Evolutionary conservation across 2,888 invertebrate species (phyloP).

Genomic region (Platycheirus rosarum): DNA sequence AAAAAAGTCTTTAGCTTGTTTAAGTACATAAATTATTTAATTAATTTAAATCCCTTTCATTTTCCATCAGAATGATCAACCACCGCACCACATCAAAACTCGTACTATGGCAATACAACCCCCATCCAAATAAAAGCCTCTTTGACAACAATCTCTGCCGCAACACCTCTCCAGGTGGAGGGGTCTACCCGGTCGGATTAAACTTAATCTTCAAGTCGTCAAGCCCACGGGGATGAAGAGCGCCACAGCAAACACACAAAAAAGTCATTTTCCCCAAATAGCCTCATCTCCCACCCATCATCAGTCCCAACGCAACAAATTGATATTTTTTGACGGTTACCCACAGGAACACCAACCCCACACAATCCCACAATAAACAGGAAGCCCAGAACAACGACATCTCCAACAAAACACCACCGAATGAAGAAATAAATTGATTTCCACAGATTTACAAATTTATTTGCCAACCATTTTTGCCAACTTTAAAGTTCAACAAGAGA

Average conservation of each 20-base stretch:
- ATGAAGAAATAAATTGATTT: constrained; percentile 73
- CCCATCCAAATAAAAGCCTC: constrained; percentile 1
- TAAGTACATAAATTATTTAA: constrained; percentile 50
- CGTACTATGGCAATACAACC: not conserved
- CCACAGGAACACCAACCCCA: constrained; percentile 25
- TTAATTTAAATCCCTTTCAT: constrained; percentile 55
- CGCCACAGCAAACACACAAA: not conserved
- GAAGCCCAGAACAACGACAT: constrained; percentile 36
- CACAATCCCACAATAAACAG: not conserved
- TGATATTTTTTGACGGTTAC: constrained; percentile 62
- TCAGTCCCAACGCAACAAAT: constrained; percentile 49
- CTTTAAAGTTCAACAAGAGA: constrained; percentile 37
- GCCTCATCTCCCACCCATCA: constrained; percentile 30
- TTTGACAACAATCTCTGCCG: constrained; percentile 42
- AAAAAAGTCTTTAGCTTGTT: constrained; percentile 14
- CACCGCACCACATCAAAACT: not conserved
- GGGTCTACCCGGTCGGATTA: constrained; percentile 49
- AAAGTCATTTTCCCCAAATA: constrained; percentile 59
- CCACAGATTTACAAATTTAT: constrained; percentile 73
- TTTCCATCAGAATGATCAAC: constrained; percentile 52
- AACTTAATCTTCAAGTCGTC: constrained; percentile 58
- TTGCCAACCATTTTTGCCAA: constrained; percentile 59
- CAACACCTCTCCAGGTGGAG: constrained; percentile 34
- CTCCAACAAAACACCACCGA: constrained; percentile 23
- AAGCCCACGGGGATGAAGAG: constrained; percentile 4